phyloP scores from a whole-genome alignment of 2,888 invertebrate species.

The Leptodirus hochenwartii region DNA sequence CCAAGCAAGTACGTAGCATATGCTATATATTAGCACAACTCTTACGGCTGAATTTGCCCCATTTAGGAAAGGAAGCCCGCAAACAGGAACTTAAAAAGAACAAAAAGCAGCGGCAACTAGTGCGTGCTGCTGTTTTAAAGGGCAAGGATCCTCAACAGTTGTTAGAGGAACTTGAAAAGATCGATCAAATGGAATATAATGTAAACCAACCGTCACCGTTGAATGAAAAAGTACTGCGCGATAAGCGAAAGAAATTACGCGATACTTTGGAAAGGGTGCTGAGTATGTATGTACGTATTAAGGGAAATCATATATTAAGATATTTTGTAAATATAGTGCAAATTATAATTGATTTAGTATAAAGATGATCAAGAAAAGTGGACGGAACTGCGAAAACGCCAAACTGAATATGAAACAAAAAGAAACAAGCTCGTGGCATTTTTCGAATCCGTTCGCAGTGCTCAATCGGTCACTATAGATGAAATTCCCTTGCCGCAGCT shows the following conservation, averaged over 20 bases:
- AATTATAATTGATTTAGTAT: slow-evolving; percentile 37
- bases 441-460: slow-evolving; percentile 88
- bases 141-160: slow-evolving; percentile 94
- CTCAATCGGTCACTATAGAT: slow-evolving; percentile 87
- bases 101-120: slow-evolving; percentile 91
- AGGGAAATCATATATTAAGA: slow-evolving; percentile 5
- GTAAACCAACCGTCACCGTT: slow-evolving; percentile 85
- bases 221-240: slow-evolving; percentile 91
- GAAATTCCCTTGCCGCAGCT: slow-evolving; percentile 84
- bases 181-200: slow-evolving; percentile 97
- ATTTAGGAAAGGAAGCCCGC: slow-evolving; percentile 83
- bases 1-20: slow-evolving; percentile 74
- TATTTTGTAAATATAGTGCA: slow-evolving; percentile 2
- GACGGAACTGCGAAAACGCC: slow-evolving; percentile 75
- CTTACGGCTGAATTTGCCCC: slow-evolving; percentile 6
- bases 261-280: slow-evolving; percentile 90
- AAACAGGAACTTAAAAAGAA: slow-evolving; percentile 97
- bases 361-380: slow-evolving; percentile 93
- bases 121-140: slow-evolving; percentile 89
- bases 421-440: slow-evolving; percentile 75
- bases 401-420: slow-evolving; percentile 83
- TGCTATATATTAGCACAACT: not conserved
- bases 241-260: slow-evolving; percentile 86
- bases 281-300: slow-evolving; percentile 86
- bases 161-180: slow-evolving; percentile 88